A percentile compares a stretch with the other conserved stretches of the same genome.
Conservation (phyloP, 1,140 invertebrate genomes). For the Amphibalanus amphitrite region DNA sequence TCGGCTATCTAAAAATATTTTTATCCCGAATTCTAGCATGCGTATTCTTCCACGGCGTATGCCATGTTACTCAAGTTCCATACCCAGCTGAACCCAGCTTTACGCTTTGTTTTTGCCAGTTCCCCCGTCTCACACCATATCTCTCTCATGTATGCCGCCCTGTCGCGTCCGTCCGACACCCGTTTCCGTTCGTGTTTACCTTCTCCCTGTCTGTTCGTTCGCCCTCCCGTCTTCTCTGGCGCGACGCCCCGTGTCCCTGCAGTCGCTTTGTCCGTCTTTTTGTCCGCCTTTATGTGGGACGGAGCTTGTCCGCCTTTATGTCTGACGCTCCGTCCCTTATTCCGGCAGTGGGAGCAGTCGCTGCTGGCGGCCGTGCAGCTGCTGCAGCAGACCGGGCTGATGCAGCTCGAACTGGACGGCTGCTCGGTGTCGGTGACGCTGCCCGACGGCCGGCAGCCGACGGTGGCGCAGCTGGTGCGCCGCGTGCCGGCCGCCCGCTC, state of each 20-base stretch:
- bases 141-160: no score
- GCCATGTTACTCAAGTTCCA: no score
- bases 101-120: background rate
- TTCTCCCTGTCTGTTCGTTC: background rate
- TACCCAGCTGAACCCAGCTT: background rate
- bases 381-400: slow-evolving; percentile 15
- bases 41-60: no score
- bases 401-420: slow-evolving; percentile 16
- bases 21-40: background rate
- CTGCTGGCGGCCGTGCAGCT: slow-evolving; percentile 15
- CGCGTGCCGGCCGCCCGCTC: background rate
- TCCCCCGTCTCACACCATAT: background rate
- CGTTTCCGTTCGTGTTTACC: no score
- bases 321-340: background rate
- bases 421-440: slow-evolving; percentile 14
- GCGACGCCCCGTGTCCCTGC: background rate
- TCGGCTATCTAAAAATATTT: background rate
- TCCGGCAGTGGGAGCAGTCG: slow-evolving; percentile 17
- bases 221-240: background rate
- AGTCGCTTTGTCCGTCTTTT: background rate
- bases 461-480: background rate
- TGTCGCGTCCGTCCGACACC: no score
- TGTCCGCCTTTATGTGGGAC: background rate
- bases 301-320: no score
- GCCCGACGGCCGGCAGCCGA: slow-evolving; percentile 11